These are phyloP conservation scores for Murina feae DNA, from an alignment of 2,113 vertebrate genomes.

Conservation along the genomic window DNA sequence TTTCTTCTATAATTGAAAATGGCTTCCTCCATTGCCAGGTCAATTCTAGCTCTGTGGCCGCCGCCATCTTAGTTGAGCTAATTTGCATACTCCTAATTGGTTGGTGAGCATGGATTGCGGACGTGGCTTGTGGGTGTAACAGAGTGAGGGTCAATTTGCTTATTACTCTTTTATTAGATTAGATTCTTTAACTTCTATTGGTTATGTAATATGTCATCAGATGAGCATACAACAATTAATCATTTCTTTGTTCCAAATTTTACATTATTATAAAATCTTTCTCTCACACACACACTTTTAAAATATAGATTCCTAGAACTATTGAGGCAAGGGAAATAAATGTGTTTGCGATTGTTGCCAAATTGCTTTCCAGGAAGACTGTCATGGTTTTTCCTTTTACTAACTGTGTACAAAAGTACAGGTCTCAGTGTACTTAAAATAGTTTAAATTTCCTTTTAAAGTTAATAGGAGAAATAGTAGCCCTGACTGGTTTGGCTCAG, in stretches of 20 bases:
- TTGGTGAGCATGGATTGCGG: too few relatives aligned
- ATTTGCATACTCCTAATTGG: too few relatives aligned
- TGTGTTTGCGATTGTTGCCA: background rate
- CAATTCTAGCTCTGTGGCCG: too few relatives aligned
- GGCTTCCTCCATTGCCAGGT: too few relatives aligned
- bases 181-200: background rate
- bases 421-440: background rate
- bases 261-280: background rate
- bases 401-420: background rate
- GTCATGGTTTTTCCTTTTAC: background rate
- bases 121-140: too few relatives aligned
- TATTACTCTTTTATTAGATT: too few relatives aligned
- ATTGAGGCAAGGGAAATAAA: background rate
- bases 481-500: too few relatives aligned
- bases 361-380: background rate
- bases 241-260: background rate
- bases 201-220: background rate
- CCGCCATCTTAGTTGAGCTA: too few relatives aligned
- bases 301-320: background rate
- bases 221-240: background rate
- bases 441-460: background rate
- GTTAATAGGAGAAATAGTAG: background rate
- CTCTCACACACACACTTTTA: background rate
- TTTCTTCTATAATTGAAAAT: too few relatives aligned
- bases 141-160: too few relatives aligned